Evolutionary conservation across 2,888 invertebrate genomes (phyloP).

Genomic region (Drosophila testacea): DNA sequence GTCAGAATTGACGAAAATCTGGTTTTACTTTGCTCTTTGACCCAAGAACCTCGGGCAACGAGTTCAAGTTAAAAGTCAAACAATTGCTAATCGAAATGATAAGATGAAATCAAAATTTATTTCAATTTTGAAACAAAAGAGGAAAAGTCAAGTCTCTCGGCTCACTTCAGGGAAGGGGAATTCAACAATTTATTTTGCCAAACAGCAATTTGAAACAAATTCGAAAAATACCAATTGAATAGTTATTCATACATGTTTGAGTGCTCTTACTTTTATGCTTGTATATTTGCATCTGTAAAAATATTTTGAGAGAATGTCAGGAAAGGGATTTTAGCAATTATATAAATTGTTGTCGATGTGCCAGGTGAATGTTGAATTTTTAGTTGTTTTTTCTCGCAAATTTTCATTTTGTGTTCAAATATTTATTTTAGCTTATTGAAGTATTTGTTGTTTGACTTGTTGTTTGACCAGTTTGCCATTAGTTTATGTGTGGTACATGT

Average conservation of each 20-base stretch:
- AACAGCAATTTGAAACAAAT: conserved; percentile 1
- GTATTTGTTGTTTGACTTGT: conserved; percentile 65
- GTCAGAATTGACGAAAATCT: conserved; percentile 25
- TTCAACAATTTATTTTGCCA: conserved; percentile 1
- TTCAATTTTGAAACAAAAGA: neutral
- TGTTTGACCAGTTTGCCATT: conserved; percentile 36
- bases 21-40: neutral
- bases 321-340: conserved; percentile 48
- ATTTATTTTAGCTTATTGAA: conserved; percentile 76
- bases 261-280: neutral
- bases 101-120: neutral
- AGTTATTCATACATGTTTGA: conserved; percentile 3
- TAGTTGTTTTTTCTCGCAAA: conserved; percentile 19
- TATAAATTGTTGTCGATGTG: conserved; percentile 51
- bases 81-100: conserved; percentile 13
- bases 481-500: conserved; percentile 42
- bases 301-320: conserved; percentile 29
- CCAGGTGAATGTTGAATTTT: conserved; percentile 25
- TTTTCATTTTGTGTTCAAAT: conserved; percentile 65
- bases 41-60: conserved; percentile 18
- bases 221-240: conserved; percentile 14
- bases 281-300: conserved; percentile 23
- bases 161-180: neutral
- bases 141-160: neutral
- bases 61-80: conserved; percentile 46